Base-by-base conservation (phyloP, 92 coral and sea anemone genomes). In the Chrysogorgia sp. region DNA sequence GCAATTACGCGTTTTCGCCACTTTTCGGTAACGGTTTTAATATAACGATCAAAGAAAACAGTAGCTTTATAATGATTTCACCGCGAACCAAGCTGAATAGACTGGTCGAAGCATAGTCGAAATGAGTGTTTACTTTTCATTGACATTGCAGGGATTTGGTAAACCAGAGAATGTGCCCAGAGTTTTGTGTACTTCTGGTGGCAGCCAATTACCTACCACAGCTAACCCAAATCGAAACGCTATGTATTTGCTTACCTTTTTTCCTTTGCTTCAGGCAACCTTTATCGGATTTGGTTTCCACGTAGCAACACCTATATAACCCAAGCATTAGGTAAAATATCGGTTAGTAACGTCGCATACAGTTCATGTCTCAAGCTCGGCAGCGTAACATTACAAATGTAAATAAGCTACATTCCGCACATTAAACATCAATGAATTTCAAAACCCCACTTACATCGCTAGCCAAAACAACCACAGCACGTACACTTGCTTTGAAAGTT, bases 381-480 rank as follows among this genome's bases (percentile, higher is more conserved):
- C 10, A n/a, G 19, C 37, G 20, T 26, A 63, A 31, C 22, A 19
- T 25, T 65, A 26, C 20, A 31, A 65, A 65, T 37, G 29, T 33
- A 34, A 45, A 26, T n/a, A 49, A 23, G 22, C n/a, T 68, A 35
- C 5, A 45, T 15, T 17, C 60, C 40, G 59, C 76, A 26, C 50
- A 26, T 49, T 1, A 45, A 69, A 69, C 25, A 69, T 69, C 40
- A 9, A 69, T 45, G 76, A 69, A 23, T 1, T 37, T 15, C 15
- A 7, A 7, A 47, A 47, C 7, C 2, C 53, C 22, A 69, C 76
- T 69, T 69, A 69, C 76, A 69, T 0, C 13, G 76, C 40, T 30
- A 69, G 41, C 76, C 59, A 69, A 25, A 69, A 49, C 22, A 69
- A 0, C 34, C 28, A 12, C 0, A 59, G 21, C 3, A 25, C 12